A percentile compares a stretch with the other conserved stretches of the same genome.
phyloP scores from a whole-genome alignment of 2,113 vertebrate species.

The Lepus americanus region DNA sequence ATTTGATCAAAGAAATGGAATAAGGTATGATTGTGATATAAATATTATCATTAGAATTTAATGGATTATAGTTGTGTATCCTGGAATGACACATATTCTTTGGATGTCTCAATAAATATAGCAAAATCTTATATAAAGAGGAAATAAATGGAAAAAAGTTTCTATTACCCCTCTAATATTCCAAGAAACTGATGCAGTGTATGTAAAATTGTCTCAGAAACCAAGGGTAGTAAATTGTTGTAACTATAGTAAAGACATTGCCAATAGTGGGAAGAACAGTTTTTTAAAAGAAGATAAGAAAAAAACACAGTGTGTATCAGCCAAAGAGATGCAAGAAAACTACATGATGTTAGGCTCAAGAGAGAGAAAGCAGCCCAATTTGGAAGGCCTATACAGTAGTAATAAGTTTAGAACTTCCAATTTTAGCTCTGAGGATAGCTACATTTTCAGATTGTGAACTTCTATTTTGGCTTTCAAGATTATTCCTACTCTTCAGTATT shows the following conservation, averaged over 20 bases:
- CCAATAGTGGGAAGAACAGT: not conserved
- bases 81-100: not conserved
- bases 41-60: not conserved
- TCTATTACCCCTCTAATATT: not conserved
- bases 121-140: not conserved
- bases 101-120: conserved; percentile 18
- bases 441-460: not conserved
- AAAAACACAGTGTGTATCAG: not conserved
- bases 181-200: not conserved
- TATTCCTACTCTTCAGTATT: not conserved
- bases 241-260: not conserved
- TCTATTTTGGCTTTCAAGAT: conserved; percentile 17
- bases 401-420: not conserved
- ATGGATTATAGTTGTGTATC: not conserved
- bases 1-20: conserved; percentile 98
- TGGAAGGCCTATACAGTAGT: not conserved
- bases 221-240: not conserved
- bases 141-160: not conserved
- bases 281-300: not conserved
- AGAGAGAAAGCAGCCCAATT: not conserved
- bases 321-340: not conserved
- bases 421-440: not conserved
- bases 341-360: not conserved
- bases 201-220: not conserved
- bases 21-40: conserved; percentile 91